phyloP scores from a whole-genome alignment of 1,140 invertebrate species.

The Choristoneura fumiferana region DNA sequence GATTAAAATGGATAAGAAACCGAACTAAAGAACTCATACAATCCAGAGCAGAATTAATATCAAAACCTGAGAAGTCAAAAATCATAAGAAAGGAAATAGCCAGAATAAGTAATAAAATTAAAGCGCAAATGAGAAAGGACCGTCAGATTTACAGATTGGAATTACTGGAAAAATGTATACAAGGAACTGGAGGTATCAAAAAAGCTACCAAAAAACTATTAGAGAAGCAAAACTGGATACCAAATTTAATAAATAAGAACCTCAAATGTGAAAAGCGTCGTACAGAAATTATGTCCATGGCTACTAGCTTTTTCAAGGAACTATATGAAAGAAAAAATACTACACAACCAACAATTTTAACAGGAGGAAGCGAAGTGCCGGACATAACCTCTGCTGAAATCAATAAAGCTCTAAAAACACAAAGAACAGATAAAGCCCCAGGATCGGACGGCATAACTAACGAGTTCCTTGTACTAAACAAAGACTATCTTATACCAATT shows the following conservation, averaged over 20 bases:
- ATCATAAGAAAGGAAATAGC: slow-evolving; percentile 20
- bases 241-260: slow-evolving; percentile 24
- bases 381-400: background rate
- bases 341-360: background rate
- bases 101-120: slow-evolving; percentile 29
- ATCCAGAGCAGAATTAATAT: background rate
- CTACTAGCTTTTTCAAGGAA: background rate
- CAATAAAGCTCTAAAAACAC: slow-evolving; percentile 1
- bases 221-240: slow-evolving; percentile 32
- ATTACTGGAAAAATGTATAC: slow-evolving; percentile 29
- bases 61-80: background rate
- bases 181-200: slow-evolving; percentile 26
- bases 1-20: background rate
- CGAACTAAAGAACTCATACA: background rate
- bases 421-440: slow-evolving; percentile 23
- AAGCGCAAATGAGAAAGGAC: slow-evolving; percentile 30
- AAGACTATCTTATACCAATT: background rate
- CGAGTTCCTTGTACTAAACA: slow-evolving; percentile 17
- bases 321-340: background rate
- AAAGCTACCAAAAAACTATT: slow-evolving; percentile 32
- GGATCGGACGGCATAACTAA: slow-evolving; percentile 28
- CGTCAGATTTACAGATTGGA: slow-evolving; percentile 22
- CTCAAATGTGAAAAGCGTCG: background rate
- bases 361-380: background rate
- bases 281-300: background rate